Evolutionary conservation across 2,888 invertebrate genomes (phyloP).

Genomic region (Mayetiola destructor): DNA sequence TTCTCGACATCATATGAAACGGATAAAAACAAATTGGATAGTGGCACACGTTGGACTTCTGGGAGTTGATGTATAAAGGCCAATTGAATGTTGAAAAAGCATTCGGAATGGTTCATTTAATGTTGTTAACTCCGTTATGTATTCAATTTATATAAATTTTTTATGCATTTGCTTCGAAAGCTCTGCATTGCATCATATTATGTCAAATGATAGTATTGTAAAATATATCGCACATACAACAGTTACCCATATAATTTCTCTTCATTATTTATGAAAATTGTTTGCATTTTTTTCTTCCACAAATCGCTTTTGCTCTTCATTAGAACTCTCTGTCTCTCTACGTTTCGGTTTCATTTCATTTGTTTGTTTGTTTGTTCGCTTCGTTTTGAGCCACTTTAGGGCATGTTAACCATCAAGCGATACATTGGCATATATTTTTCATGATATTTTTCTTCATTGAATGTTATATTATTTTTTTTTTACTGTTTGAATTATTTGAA

Average conservation of each 20-base stretch:
- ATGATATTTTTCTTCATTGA: neutral
- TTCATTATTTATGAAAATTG: conserved; percentile 11
- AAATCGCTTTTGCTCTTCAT: neutral
- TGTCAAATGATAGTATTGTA: conserved; percentile 1
- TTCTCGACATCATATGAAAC: too few species aligned
- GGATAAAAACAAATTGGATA: too few species aligned
- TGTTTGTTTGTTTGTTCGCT: neutral
- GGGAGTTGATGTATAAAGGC: too few species aligned
- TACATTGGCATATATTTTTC: neutral
- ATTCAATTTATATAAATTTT: too few species aligned
- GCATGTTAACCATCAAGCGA: too few species aligned
- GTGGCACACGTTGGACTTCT: too few species aligned
- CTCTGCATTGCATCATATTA: conserved; percentile 12
- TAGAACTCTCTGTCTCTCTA: neutral
- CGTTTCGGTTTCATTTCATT: neutral
- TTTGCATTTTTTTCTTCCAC: too few species aligned
- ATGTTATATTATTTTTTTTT: neutral
- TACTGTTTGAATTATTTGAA: neutral
- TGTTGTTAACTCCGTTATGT: conserved; percentile 8
- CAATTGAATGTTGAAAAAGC: too few species aligned
- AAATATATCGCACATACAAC: conserved; percentile 6
- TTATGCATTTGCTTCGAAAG: neutral
- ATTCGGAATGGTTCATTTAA: too few species aligned
- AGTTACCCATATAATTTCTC: neutral
- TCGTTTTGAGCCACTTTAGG: too few species aligned